These are phyloP conservation scores for Diabrotica undecimpunctata DNA, from an alignment of 1,140 invertebrate species.

Conservation along the genomic window DNA sequence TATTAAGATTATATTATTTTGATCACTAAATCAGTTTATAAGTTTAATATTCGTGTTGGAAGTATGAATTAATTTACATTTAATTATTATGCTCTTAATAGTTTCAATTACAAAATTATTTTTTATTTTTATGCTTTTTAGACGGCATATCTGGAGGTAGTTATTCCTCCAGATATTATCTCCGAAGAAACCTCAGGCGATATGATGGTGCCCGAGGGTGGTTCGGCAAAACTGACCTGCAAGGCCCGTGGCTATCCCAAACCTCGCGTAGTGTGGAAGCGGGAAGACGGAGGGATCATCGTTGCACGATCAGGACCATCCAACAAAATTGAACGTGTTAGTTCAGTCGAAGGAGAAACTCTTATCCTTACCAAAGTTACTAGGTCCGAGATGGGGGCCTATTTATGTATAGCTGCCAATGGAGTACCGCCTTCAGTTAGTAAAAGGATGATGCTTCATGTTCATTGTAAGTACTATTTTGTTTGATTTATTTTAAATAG, in stretches of 20 bases:
- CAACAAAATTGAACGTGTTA: slow-evolving; percentile 70
- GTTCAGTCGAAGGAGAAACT: slow-evolving; percentile 69
- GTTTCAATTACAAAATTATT: too few relatives aligned
- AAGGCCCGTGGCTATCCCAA: slow-evolving; percentile 80
- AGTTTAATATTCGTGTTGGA: too few relatives aligned
- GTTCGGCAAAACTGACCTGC: slow-evolving; percentile 81
- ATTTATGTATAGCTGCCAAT: slow-evolving; percentile 66
- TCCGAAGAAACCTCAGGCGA: slow-evolving; percentile 85
- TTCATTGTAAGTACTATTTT: slow-evolving; percentile 72
- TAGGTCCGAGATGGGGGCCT: slow-evolving; percentile 77
- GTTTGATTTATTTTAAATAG: neutral
- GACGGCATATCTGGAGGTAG: slow-evolving; percentile 82
- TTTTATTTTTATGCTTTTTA: slow-evolving; percentile 40
- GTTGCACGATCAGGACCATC: slow-evolving; percentile 66
- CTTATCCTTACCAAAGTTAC: slow-evolving; percentile 76
- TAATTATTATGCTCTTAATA: too few relatives aligned
- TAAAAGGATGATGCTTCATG: slow-evolving; percentile 63
- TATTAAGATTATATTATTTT: too few relatives aligned
- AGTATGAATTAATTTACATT: too few relatives aligned
- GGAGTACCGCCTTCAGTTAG: slow-evolving; percentile 65
- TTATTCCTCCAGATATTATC: slow-evolving; percentile 86
- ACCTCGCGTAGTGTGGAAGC: slow-evolving; percentile 80
- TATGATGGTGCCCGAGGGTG: slow-evolving; percentile 87
- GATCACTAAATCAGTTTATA: too few relatives aligned
- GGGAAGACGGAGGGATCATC: slow-evolving; percentile 81